Conservation (phyloP, 2,113 vertebrate species). For the Orcinus orca region DNA sequence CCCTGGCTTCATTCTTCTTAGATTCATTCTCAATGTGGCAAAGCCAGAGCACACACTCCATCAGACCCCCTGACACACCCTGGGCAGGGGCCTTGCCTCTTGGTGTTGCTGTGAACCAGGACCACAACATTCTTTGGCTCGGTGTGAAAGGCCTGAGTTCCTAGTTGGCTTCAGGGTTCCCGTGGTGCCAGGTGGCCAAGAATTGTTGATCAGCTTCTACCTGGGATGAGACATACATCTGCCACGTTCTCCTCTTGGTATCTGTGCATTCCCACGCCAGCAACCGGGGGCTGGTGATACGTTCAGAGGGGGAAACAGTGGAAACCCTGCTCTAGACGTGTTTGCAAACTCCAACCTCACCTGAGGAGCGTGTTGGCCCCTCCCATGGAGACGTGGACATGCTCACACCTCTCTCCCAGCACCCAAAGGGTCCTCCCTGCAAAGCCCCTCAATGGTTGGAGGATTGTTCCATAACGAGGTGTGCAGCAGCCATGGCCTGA, state of each 20-base stretch:
- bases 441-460: background rate
- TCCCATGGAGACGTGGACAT: too few species aligned
- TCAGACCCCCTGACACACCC: background rate
- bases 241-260: background rate
- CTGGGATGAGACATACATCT: accelerated
- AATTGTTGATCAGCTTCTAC: accelerated
- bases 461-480: background rate
- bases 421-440: accelerated
- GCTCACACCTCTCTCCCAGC: accelerated
- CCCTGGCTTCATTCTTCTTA: background rate
- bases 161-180: too few species aligned
- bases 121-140: background rate
- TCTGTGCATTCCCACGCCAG: accelerated
- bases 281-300: accelerated
- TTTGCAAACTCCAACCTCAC: background rate
- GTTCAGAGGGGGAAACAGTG: accelerated
- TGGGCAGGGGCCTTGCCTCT: background rate
- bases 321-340: background rate
- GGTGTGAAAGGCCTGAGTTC: background rate
- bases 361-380: accelerated
- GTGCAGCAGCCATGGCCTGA: background rate
- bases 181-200: accelerated
- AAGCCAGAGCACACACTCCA: background rate
- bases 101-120: background rate
- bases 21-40: too few species aligned